Percentiles rank a stretch among this genome's conserved stretches.
phyloP scores from a whole-genome alignment of 2,797 vertebrate species.

The Bucorvus abyssinicus region DNA sequence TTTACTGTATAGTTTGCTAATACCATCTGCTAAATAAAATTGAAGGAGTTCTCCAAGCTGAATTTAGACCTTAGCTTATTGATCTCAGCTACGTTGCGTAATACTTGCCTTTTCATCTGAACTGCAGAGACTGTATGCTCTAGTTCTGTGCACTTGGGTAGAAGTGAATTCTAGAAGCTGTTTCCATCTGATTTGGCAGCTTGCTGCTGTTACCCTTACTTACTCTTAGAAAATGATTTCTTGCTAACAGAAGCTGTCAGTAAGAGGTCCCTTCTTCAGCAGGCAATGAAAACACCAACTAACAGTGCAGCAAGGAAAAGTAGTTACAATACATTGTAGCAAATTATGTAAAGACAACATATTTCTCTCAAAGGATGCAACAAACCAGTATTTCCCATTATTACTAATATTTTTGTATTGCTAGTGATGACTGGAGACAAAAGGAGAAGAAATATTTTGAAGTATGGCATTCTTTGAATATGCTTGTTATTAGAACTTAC shows the following conservation, averaged over 20 bases:
- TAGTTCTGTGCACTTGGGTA: neutral
- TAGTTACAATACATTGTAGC: neutral
- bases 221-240: neutral
- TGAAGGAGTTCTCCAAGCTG: neutral
- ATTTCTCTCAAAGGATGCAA: neutral
- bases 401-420: neutral
- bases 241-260: neutral
- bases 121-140: neutral
- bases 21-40: neutral
- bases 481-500: neutral
- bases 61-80: neutral
- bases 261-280: neutral
- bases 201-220: neutral
- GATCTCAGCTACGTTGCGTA: neutral
- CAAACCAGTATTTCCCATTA: neutral
- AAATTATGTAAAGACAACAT: neutral
- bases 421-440: neutral
- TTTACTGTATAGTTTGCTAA: neutral
- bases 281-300: neutral
- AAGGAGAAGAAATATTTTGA: neutral
- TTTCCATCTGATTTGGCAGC: neutral
- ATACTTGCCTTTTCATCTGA: neutral
- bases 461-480: neutral
- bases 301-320: neutral
- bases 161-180: neutral